Evolutionary conservation across 2,888 invertebrate species (phyloP).

Genomic region (Plagodis dolabraria): DNA sequence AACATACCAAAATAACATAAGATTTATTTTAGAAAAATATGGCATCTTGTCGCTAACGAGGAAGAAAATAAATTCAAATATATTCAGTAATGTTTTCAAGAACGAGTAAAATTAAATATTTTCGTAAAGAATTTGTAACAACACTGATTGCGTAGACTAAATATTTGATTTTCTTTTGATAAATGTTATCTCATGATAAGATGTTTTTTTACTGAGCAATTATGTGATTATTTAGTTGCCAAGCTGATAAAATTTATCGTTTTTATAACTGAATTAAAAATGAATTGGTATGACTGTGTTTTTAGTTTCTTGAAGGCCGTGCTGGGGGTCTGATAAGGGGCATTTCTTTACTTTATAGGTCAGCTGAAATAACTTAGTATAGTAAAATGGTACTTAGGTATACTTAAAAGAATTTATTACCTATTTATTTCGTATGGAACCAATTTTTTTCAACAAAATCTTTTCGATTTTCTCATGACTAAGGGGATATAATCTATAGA

Average conservation of each 20-base stretch:
- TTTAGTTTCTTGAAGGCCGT: constrained; percentile 12
- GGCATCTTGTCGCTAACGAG: too few relatives aligned
- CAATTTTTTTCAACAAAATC: too few relatives aligned
- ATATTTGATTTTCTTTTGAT: constrained; percentile 28
- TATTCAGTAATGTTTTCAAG: neutral
- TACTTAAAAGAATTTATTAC: too few relatives aligned
- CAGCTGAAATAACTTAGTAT: too few relatives aligned
- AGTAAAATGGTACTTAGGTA: too few relatives aligned
- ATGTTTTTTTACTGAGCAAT: constrained; percentile 21
- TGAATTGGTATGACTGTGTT: neutral
- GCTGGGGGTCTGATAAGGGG: constrained; percentile 18
- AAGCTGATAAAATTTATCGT: constrained; percentile 20
- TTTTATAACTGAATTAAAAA: neutral
- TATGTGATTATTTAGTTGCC: constrained; percentile 20
- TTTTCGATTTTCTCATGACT: too few relatives aligned
- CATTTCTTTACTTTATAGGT: neutral
- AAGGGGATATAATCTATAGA: too few relatives aligned
- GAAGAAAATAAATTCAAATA: neutral
- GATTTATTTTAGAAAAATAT: too few relatives aligned
- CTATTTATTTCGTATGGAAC: too few relatives aligned
- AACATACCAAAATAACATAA: too few relatives aligned
- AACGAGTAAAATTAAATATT: constrained; percentile 1
- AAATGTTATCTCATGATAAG: constrained; percentile 32
- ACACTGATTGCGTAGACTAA: constrained; percentile 13
- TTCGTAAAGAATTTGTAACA: constrained; percentile 6